Conservation (phyloP, 2,113 vertebrate species). For the Brevimyrus niger region DNA sequence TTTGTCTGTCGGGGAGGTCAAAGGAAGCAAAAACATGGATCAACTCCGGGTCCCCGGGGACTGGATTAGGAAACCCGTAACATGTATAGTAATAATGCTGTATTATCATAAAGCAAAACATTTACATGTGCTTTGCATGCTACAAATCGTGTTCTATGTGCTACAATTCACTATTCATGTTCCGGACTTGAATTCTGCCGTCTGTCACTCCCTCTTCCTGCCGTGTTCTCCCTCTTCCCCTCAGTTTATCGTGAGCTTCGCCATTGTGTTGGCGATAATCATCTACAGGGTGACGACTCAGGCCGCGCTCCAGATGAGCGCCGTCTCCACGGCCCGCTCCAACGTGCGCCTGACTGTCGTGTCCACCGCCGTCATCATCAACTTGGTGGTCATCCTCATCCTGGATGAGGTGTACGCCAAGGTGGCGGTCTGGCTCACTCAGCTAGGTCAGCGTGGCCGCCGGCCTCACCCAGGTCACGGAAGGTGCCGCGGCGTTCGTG, state of each 20-base stretch:
- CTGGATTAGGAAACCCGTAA: background rate
- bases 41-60: background rate
- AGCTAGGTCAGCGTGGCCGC: conserved; percentile 63
- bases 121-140: background rate
- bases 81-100: background rate
- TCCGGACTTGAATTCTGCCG: background rate
- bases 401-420: conserved; percentile 86
- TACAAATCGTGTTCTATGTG: background rate
- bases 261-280: conserved; percentile 88
- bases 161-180: background rate
- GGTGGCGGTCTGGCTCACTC: conserved; percentile 84
- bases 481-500: background rate
- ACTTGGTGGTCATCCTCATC: conserved; percentile 91
- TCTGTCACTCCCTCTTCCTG: background rate
- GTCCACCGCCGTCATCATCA: conserved; percentile 87
- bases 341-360: conserved; percentile 87
- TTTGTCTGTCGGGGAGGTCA: background rate
- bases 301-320: conserved; percentile 79
- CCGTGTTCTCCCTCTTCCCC: background rate
- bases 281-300: conserved; percentile 92
- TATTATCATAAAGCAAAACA: background rate
- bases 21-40: background rate
- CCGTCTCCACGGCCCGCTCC: conserved; percentile 64
- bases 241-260: conserved; percentile 78
- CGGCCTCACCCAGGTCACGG: background rate